phyloP scores from a whole-genome alignment of 2,888 invertebrate genomes.

The Cyclophora albipunctata region DNA sequence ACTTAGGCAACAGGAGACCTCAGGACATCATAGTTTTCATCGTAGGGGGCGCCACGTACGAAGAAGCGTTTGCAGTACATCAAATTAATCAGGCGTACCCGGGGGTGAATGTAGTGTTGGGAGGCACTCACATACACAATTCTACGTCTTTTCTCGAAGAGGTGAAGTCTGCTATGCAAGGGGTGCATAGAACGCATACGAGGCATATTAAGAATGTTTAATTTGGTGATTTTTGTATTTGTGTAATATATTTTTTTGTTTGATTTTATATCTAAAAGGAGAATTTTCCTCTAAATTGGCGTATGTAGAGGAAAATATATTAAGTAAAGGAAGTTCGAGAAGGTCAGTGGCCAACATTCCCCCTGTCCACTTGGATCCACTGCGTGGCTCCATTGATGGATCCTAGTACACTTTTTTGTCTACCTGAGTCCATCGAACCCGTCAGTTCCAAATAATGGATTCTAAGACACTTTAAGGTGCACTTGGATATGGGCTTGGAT shows the following conservation, averaged over 20 bases:
- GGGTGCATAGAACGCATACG: constrained; percentile 79
- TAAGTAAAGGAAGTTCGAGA: no score
- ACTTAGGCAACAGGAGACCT: constrained; percentile 74
- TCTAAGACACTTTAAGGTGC: no score
- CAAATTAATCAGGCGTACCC: constrained; percentile 81
- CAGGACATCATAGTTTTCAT: constrained; percentile 98
- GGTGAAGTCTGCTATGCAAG: constrained; percentile 80
- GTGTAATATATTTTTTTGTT: no score
- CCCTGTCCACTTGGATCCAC: no score
- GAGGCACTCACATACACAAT: constrained; percentile 95
- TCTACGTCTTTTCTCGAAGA: constrained; percentile 87
- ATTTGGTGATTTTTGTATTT: constrained; percentile 1
- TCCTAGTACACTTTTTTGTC: no score
- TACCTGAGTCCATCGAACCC: no score
- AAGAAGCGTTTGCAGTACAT: constrained; percentile 92
- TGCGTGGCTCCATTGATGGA: no score
- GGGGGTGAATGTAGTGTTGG: constrained; percentile 85
- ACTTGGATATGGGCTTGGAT: no score
- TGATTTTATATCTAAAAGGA: no score
- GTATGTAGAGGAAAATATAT: neutral
- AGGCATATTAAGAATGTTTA: constrained; percentile 66
- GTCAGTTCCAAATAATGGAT: no score
- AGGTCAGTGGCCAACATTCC: no score
- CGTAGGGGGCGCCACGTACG: constrained; percentile 97
- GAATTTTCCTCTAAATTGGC: neutral